Base-by-base conservation (phyloP, 2,888 invertebrate species). In the Tenodera sinensis region DNA sequence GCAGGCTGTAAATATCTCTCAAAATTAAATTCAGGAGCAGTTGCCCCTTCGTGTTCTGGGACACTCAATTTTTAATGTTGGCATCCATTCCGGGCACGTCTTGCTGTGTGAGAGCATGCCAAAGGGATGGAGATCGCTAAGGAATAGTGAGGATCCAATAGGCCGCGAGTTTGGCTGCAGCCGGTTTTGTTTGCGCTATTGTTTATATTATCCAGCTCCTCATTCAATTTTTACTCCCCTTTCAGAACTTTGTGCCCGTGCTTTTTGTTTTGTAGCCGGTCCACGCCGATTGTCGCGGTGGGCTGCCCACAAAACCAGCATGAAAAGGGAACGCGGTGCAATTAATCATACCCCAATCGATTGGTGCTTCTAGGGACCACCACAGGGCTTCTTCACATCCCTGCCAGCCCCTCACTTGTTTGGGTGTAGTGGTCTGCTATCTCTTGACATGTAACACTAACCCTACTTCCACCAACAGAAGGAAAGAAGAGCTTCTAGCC, bases 331-430 rank as follows among this genome's bases (percentile, higher is more conserved):
- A 30, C 28, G 20, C 6, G 25, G 86, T 27, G 81, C 47, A 86
- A 86, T 86, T 86, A 86, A 86, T 86, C 86, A 86, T 81, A 54
- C 6, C 25, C 86, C 86, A 54, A 86, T 86, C 86, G 81, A 86
- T 86, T 28, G 54, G 20, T 71, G 54, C 54, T 71, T 71, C 20
- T 20, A 71, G 54, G 54, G 54, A 71, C 54, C 54, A 71, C 54
- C 8, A 71, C 54, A 71, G 25, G 54, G 54, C 54, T 71, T 71
- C 54, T 71, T 71, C 54, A 71, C 54, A 71, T 20, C 54, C 54
- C 54, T 54, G 2, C 20, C 54, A 4, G 8, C 7, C 54, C 15
- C 54, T 20, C 54, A 25, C 54, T 71, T 71, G 54, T 71, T 71
- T 71, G 54, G 54, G 4, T 71, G 54, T 71, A 71, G 54, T 71